Conservation (phyloP, 1,140 invertebrate species). For the Ooceraea biroi region DNA sequence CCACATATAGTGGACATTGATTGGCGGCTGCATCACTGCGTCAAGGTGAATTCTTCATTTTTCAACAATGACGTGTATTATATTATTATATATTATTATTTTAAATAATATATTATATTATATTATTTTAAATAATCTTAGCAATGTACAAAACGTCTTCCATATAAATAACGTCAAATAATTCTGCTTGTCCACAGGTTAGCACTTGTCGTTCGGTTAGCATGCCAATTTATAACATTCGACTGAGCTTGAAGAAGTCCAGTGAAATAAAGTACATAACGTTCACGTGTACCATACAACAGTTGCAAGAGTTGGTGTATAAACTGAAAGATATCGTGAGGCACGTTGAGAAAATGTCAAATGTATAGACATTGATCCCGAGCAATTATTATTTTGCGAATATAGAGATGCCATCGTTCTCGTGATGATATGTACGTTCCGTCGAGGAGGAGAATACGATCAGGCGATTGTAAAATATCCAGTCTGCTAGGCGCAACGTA, state of each 20-base stretch:
- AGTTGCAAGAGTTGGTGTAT: constrained; percentile 89
- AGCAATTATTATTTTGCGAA: constrained; percentile 8
- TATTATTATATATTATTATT: not conserved
- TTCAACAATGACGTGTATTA: not conserved
- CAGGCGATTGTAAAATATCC: no score
- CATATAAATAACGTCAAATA: constrained; percentile 36
- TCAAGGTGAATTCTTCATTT: constrained; percentile 85
- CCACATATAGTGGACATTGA: constrained; percentile 89
- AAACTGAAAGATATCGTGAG: constrained; percentile 89
- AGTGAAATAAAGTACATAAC: constrained; percentile 85
- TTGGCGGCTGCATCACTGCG: constrained; percentile 88
- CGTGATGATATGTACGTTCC: no score
- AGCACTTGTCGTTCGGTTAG: constrained; percentile 81
- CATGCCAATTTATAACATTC: constrained; percentile 83
- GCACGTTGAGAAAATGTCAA: constrained; percentile 87
- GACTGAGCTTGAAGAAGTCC: constrained; percentile 83
- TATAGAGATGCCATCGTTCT: not conserved
- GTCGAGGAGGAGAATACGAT: no score
- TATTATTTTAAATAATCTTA: no score
- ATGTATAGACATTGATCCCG: constrained; percentile 49
- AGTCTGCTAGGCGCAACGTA: no score
- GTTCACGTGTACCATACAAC: constrained; percentile 88
- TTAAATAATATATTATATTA: constrained; percentile 19
- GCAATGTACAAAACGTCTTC: constrained; percentile 18
- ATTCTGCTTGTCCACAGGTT: constrained; percentile 81